A percentile compares a stretch with the other conserved stretches of the same genome.
phyloP scores from a whole-genome alignment of 2,888 invertebrate species.

The Ophraella communa region DNA sequence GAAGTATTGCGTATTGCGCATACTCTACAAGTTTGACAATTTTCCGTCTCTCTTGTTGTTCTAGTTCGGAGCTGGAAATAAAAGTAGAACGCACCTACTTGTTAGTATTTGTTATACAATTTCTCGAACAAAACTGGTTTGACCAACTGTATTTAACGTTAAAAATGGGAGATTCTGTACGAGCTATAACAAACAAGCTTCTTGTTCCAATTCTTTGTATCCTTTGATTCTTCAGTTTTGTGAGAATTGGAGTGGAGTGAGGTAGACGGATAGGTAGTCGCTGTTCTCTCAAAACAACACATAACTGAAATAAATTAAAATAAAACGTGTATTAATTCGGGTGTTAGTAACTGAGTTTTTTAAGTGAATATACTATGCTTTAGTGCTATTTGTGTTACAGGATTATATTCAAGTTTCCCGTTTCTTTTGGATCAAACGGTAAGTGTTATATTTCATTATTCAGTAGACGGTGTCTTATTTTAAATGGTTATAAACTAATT shows the following conservation, averaged over 20 bases:
- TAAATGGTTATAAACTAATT: background rate
- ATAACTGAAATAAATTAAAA: slow-evolving; percentile 6
- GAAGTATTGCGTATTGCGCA: background rate
- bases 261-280: slow-evolving; percentile 5
- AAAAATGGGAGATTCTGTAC: background rate
- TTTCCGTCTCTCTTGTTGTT: background rate
- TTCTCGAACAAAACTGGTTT: background rate
- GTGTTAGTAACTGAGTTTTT: background rate
- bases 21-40: background rate
- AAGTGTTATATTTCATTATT: background rate
- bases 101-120: background rate
- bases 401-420: background rate
- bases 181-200: background rate
- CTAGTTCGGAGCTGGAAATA: background rate
- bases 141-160: background rate
- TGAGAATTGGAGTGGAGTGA: background rate
- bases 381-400: background rate
- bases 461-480: background rate
- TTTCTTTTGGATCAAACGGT: slow-evolving; percentile 1
- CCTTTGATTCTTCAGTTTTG: slow-evolving; percentile 10
- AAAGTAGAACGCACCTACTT: background rate
- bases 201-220: background rate
- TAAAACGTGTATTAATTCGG: background rate
- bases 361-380: background rate
- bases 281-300: slow-evolving; percentile 14